phyloP scores from a whole-genome alignment of 2,113 vertebrate genomes.

The Hiodon tergisus region DNA sequence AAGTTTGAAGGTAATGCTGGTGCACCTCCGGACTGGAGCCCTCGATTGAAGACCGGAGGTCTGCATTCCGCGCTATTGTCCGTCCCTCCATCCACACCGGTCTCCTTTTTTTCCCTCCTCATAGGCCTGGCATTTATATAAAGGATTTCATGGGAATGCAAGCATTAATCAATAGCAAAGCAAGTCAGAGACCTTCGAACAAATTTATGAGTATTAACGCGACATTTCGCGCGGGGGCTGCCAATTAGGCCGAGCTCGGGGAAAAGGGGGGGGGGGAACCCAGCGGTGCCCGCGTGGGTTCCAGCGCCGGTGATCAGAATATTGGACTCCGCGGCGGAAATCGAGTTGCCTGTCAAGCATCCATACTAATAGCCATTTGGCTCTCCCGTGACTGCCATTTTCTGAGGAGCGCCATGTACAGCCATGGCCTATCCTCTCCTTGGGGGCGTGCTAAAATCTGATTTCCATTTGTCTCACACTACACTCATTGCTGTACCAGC shows the following conservation, averaged over 20 bases:
- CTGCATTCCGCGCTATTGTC: background rate
- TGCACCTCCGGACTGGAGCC: too few relatives aligned
- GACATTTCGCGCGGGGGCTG: background rate
- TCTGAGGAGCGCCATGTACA: background rate
- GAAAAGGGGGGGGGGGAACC: too few relatives aligned
- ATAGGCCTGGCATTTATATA: background rate
- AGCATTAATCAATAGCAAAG: background rate
- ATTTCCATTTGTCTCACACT: conserved; percentile 34
- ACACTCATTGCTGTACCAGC: conserved; percentile 31
- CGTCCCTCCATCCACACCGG: background rate
- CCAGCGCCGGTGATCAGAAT: background rate
- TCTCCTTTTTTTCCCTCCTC: background rate
- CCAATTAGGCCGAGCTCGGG: background rate
- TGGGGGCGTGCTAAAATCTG: conserved; percentile 22
- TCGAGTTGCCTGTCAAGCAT: conserved; percentile 17
- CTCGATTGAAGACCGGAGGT: background rate
- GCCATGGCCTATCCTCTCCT: background rate
- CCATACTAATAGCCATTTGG: conserved; percentile 20
- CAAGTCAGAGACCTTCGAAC: background rate
- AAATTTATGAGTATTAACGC: background rate
- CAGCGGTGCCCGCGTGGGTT: background rate
- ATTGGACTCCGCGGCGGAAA: background rate
- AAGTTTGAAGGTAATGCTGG: too few relatives aligned
- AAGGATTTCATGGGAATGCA: background rate
- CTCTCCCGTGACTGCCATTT: conserved; percentile 1